These are phyloP conservation scores for Coilia nasus DNA, from an alignment of 2,797 vertebrate species.

Conservation along the genomic window DNA sequence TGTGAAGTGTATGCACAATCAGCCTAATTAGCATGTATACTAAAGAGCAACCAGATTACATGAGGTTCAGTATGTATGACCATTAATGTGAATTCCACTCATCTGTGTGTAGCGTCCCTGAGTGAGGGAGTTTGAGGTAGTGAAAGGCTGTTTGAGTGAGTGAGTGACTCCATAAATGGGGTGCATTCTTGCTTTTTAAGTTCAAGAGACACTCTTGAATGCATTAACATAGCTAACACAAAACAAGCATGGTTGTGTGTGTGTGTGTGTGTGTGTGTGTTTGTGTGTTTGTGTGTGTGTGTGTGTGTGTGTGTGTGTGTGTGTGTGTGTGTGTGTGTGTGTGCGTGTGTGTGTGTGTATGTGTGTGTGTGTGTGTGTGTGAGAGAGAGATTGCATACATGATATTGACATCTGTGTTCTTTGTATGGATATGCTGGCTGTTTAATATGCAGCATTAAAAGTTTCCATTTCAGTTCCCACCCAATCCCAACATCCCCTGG, in stretches of 20 bases:
- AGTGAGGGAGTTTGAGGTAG: background rate
- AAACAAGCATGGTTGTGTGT: constrained; percentile 5
- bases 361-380: no score
- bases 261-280: background rate
- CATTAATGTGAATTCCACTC: background rate
- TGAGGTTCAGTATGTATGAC: background rate
- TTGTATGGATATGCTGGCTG: background rate
- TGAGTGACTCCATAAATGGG: background rate
- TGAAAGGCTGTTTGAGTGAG: background rate
- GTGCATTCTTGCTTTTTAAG: constrained; percentile 16
- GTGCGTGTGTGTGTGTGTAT: no score
- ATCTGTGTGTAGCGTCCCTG: background rate
- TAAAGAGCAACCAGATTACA: background rate
- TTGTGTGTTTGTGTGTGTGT: no score
- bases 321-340: no score
- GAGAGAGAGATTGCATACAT: background rate
- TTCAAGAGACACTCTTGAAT: constrained; percentile 6
- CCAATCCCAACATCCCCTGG: constrained; percentile 23
- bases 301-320: no score
- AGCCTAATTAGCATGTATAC: background rate
- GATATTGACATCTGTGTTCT: background rate
- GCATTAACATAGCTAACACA: background rate
- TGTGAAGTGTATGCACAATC: background rate
- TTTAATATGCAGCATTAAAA: background rate
- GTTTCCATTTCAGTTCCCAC: background rate